Evolutionary conservation across 2,888 invertebrate species (phyloP), one percentile per base, ranked within the genome.

Genomic region (Rotaria sp.): DNA sequence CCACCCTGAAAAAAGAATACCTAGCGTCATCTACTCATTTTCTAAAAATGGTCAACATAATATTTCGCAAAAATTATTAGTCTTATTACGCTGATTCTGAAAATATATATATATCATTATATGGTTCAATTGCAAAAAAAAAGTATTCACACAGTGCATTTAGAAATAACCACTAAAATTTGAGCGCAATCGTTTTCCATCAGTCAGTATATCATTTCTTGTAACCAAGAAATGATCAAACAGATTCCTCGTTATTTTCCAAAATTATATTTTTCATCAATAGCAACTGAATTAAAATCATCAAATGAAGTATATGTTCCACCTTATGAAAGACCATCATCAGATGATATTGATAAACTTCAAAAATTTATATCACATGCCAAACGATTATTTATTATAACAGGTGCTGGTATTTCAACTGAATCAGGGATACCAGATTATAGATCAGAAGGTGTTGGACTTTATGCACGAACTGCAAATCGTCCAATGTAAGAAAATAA

Each of bases 401-500:
- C 96, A 85, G 98, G 98, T 26, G 97, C 97, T 88, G 98, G 97
- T 52, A 94, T 97, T 89, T 97, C 97, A 0, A 98, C 97, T 2
- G 97, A 98, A 93, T 96, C 96, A 90, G 86, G 86, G 24, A 91
- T 91, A 67, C 91, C 91, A 15, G 97, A 97, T 91, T 97, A 97
- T 90, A 93, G 97, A 88, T 96, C 96, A 0, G 95, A 95, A 92
- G 94, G 94, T 87, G 96, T 97, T 26, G 97, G 97, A 0, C 92
- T 97, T 18, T 97, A 96, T 91, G 96, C 96, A 0, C 93, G 95
- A 21, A 94, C 94, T 38, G 94, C 94, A 88, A 94, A 94, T 89
- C 94, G 95, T 89, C 97, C 97, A 0, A 93, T 97, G 50, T 94
- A 95, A 35, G 67, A 35, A 21, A 38, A 35, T 67, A 21, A 13